Conservation (phyloP, 1,140 invertebrate species). For the Heliconius nattereri region DNA sequence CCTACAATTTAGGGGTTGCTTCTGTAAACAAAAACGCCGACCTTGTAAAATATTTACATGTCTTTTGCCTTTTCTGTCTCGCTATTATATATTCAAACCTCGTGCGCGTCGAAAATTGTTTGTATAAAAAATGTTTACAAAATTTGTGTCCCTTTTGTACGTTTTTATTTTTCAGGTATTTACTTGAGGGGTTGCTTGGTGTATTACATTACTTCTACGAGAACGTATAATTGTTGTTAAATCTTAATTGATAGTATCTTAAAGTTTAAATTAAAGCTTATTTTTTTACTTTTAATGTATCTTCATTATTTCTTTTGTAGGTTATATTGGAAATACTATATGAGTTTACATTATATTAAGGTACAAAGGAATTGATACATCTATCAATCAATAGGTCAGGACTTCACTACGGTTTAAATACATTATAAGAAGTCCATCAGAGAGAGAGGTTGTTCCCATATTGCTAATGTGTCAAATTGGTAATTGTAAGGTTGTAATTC, state of each 20-base stretch:
- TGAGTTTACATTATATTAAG: too few species aligned
- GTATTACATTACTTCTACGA: conserved; percentile 15
- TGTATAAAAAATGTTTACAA: conserved; percentile 53
- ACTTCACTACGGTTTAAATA: too few species aligned
- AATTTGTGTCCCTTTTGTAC: conserved; percentile 46
- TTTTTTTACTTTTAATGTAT: not conserved
- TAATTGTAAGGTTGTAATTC: too few species aligned
- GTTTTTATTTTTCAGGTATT: conserved; percentile 40
- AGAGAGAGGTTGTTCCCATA: too few species aligned
- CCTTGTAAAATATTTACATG: conserved; percentile 52
- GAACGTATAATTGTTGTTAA: not conserved
- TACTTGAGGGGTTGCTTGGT: conserved; percentile 17
- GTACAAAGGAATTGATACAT: too few species aligned
- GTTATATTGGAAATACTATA: too few species aligned
- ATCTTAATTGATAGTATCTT: not conserved
- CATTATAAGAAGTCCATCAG: too few species aligned
- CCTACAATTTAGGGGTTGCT: conserved; percentile 1
- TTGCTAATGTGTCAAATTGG: too few species aligned
- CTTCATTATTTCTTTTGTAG: too few species aligned
- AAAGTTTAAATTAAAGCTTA: not conserved
- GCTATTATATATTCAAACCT: conserved; percentile 52
- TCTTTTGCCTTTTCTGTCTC: conserved; percentile 46
- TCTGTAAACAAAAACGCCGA: conserved; percentile 41
- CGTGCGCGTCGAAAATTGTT: conserved; percentile 52
- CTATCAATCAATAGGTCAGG: too few species aligned